Evolutionary conservation across 2,888 invertebrate species (phyloP).

Genomic region (Chrysotoxum bicinctum): DNA sequence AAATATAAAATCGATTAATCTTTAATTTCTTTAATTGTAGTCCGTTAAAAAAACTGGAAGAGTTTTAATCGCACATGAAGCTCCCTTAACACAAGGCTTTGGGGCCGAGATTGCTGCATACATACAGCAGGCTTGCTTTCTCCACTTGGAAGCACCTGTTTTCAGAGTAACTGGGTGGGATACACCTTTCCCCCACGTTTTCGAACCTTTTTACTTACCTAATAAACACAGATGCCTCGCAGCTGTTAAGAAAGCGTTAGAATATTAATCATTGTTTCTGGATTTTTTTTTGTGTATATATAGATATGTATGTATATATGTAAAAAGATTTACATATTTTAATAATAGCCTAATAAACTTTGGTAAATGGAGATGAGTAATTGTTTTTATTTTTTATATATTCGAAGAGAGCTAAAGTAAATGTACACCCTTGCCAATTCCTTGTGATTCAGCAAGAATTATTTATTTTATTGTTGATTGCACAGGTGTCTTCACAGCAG

Average conservation of each 20-base stretch:
- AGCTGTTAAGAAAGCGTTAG: slow-evolving; percentile 88
- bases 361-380: no score
- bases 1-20: not conserved
- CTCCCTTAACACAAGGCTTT: slow-evolving; percentile 96
- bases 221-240: slow-evolving; percentile 95
- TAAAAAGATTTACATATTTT: not conserved
- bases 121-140: slow-evolving; percentile 96
- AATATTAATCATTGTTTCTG: slow-evolving; percentile 84
- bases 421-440: no score
- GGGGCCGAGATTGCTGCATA: slow-evolving; percentile 97
- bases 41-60: slow-evolving; percentile 97
- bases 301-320: not conserved
- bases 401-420: no score
- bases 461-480: no score
- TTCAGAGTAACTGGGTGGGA: slow-evolving; percentile 95
- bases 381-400: no score
- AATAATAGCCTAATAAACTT: not conserved
- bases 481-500: no score
- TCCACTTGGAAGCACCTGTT: slow-evolving; percentile 96
- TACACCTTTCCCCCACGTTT: slow-evolving; percentile 98
- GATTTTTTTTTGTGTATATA: not conserved
- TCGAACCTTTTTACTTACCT: slow-evolving; percentile 97
- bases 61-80: slow-evolving; percentile 96
- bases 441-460: no score
- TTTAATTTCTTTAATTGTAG: slow-evolving; percentile 82